Base-by-base conservation (phyloP, 2,113 vertebrate species). In the Pomatostomus ruficeps region DNA sequence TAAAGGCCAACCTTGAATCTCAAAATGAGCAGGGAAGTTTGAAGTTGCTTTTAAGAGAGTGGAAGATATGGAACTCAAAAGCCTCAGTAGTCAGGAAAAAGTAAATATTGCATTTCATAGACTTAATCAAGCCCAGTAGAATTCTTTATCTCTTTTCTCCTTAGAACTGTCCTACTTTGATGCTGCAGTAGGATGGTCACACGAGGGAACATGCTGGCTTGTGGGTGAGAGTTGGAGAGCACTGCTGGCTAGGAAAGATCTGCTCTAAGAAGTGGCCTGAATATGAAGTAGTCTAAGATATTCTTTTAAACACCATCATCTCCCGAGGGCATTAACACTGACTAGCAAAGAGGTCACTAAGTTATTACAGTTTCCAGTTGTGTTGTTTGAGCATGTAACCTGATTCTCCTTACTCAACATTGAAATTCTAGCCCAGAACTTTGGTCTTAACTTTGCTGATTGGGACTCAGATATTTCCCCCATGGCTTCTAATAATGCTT, bases 21-120 rank as follows among this genome's bases (percentile, higher is more conserved):
- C 46, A 66, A 76, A 88, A 79, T 83, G 33, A 79, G 46, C 28
- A 19, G 33, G 42, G 11, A 94, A 92, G 23, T 82, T 72, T 88
- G 55, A 89, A 66, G 38, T 36, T 42, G 18, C 16, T 40, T 80
- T 26, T 73, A 33, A 68, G 25, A 76, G 82, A 46, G 24, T 35
- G 19, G 11, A 58, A 54, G 42, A 77, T 74, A 25, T 9, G 38
- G 42, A 49, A 79, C 31, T 85, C 1, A 1, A 11, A 85, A 76
- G 22, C 22, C 90, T 85, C 51, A 82, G 8, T 48, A 93, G 58
- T 58, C 26, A 62, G n/a, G 38, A 31, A 88, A 58, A 73, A 85
- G 59, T 85, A 95, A 95, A 89, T 70, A 79, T 87, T 89, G 79
- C 62, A 38, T 79, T 94, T 81, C 46, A 76, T 72, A 82, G 89